These are phyloP conservation scores for Drosophila paramelanica DNA, from an alignment of 2,888 invertebrate species.

Conservation along the genomic window DNA sequence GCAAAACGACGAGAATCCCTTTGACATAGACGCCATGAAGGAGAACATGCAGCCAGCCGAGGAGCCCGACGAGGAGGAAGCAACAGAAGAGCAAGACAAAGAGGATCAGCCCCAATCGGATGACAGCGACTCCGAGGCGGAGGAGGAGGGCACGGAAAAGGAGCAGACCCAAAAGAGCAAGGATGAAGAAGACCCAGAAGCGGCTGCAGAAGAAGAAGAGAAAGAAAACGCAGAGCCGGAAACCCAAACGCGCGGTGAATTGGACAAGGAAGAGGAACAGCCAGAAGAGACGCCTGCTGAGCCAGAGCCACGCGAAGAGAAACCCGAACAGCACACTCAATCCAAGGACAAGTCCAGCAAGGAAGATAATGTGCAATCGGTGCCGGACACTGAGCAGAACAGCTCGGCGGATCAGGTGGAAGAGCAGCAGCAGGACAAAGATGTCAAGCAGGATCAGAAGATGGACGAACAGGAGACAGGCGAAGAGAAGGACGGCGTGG, in stretches of 20 bases:
- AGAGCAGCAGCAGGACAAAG: slow-evolving; percentile 84
- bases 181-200: slow-evolving; percentile 84
- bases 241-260: slow-evolving; percentile 85
- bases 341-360: slow-evolving; percentile 84
- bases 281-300: slow-evolving; percentile 88
- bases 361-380: slow-evolving; percentile 84
- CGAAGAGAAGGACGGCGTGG: slow-evolving; percentile 88
- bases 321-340: slow-evolving; percentile 82
- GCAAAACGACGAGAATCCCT: slow-evolving; percentile 90
- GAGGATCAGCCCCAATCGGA: slow-evolving; percentile 86
- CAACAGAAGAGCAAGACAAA: slow-evolving; percentile 86
- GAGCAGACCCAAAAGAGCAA: slow-evolving; percentile 81
- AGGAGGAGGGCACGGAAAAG: slow-evolving; percentile 81
- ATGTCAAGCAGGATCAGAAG: slow-evolving; percentile 85
- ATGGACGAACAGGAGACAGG: slow-evolving; percentile 86
- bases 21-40: slow-evolving; percentile 93
- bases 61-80: slow-evolving; percentile 75
- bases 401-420: slow-evolving; percentile 84
- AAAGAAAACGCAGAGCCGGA: slow-evolving; percentile 84
- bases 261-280: slow-evolving; percentile 64
- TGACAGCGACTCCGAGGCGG: slow-evolving; percentile 86
- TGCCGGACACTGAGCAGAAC: slow-evolving; percentile 80
- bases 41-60: slow-evolving; percentile 85
- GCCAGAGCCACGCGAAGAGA: slow-evolving; percentile 83
- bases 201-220: slow-evolving; percentile 86